Conservation (phyloP, 2,797 vertebrate species). For the Spinus olivaceus region DNA sequence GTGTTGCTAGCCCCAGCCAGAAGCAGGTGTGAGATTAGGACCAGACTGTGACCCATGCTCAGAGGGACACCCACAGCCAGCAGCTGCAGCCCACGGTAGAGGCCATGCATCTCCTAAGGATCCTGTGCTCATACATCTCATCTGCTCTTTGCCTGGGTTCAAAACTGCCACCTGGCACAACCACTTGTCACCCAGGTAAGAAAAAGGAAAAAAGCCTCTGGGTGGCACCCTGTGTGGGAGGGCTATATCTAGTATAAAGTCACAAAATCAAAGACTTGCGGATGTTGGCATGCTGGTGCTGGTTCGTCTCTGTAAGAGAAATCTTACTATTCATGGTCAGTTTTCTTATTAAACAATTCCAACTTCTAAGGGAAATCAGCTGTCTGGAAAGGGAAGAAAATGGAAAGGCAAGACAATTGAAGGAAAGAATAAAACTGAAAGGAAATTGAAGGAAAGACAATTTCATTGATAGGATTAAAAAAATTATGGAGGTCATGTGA, state of each 20-base stretch:
- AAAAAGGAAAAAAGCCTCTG: not conserved
- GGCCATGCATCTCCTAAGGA: not conserved
- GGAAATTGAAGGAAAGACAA: not conserved
- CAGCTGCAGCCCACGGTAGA: not conserved
- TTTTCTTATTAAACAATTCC: not conserved
- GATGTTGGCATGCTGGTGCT: not conserved
- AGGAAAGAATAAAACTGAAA: not conserved
- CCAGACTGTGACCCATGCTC: not conserved
- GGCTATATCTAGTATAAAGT: not conserved
- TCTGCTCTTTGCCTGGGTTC: not conserved
- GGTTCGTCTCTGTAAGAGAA: not conserved
- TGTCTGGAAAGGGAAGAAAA: not conserved
- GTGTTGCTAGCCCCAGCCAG: not conserved
- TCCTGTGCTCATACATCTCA: rapidly evolving
- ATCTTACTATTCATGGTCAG: not conserved
- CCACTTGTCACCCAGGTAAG: not conserved
- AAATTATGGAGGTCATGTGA: not conserved
- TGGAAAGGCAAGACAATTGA: not conserved
- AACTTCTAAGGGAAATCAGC: not conserved
- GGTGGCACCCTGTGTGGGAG: not conserved
- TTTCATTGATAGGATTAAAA: slow-evolving; percentile 22
- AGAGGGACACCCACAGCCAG: rapidly evolving
- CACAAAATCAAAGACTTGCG: not conserved
- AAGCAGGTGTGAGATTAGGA: not conserved
- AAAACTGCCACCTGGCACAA: not conserved